Evolutionary conservation across 2,888 invertebrate genomes (phyloP).

Genomic region (Chromoteleia sp.): DNA sequence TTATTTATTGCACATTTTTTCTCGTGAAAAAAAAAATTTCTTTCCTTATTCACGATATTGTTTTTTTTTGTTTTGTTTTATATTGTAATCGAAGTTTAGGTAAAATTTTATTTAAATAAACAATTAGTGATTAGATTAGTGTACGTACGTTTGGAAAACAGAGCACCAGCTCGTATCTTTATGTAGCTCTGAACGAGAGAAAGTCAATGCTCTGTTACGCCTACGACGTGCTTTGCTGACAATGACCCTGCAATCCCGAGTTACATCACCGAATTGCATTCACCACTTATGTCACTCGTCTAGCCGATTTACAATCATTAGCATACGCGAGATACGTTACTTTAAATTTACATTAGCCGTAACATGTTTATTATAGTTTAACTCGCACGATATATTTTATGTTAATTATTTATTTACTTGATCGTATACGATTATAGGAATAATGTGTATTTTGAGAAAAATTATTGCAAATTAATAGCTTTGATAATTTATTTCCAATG

Average conservation of each 20-base stretch:
- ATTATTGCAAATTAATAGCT: conserved; percentile 9
- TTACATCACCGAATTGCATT: conserved; percentile 69
- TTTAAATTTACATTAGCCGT: conserved; percentile 42
- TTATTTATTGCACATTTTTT: neutral
- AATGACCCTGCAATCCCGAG: conserved; percentile 66
- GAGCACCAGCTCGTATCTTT: conserved; percentile 16
- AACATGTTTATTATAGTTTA: conserved; percentile 29
- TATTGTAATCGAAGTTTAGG: too few relatives aligned
- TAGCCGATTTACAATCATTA: conserved; percentile 65
- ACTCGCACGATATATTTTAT: conserved; percentile 9
- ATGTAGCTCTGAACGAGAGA: conserved; percentile 39
- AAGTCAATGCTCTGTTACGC: conserved; percentile 68
- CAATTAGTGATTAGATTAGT: neutral
- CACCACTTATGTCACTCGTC: conserved; percentile 62
- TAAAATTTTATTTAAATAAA: conserved; percentile 11
- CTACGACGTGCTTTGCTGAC: conserved; percentile 55
- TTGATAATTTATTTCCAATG: too few relatives aligned
- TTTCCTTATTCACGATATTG: neutral
- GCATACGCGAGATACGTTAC: conserved; percentile 42
- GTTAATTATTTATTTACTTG: neutral
- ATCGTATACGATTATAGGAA: neutral
- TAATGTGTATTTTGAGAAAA: too few relatives aligned
- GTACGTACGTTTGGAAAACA: neutral
- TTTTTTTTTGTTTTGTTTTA: too few relatives aligned
- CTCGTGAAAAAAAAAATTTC: neutral